Evolutionary conservation across 2,888 invertebrate species (phyloP), one percentile per base, ranked within the genome.

Genomic region (Bedellia somnulentella): DNA sequence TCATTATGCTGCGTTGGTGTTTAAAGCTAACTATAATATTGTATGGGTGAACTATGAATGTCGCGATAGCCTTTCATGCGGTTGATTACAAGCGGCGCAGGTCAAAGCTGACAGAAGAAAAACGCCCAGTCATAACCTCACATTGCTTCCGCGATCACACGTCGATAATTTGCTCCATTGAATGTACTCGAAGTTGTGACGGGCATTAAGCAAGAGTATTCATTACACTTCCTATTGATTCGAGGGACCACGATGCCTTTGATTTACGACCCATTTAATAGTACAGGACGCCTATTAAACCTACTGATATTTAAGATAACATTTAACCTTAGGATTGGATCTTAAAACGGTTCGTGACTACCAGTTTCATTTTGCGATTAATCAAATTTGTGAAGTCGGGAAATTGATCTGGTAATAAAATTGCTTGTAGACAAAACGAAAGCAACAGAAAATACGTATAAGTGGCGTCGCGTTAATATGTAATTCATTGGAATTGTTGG

Each of bases 171-270:
- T 40, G 45, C 40, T 44, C 46, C 41, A 54, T 56, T 54, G 45
- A 57, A 48, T 42, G 42, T 41, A 44, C 51, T 48, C 46, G 51
- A 46, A 41, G 36, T n/a, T 21, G 12, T 4, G 13, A 12, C 14
- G 21, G 14, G 5, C n/a, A n/a, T 13, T 14, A 9, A 5, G 39
- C 38, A 36, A 31, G 35, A 35, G 50, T 47, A 56, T 59, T 60
- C 55, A 61, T 54, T 57, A 56, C 45, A 52, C 44, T 50, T 57
- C 52, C 55, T 49, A 59, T 59, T 57, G 56, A 54, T 45, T 45
- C 54, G 46, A 46, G 46, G 44, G 43, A 46, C 44, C 35, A 21
- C 36, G 45, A 40, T 47, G 55, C 54, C 56, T 52, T 55, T 61
- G 58, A 64, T 55, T 47, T 54, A 63, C 49, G 52, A 47, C 49